phyloP scores from a whole-genome alignment of 2,113 vertebrate genomes.

The Tricholaema leucomelas region DNA sequence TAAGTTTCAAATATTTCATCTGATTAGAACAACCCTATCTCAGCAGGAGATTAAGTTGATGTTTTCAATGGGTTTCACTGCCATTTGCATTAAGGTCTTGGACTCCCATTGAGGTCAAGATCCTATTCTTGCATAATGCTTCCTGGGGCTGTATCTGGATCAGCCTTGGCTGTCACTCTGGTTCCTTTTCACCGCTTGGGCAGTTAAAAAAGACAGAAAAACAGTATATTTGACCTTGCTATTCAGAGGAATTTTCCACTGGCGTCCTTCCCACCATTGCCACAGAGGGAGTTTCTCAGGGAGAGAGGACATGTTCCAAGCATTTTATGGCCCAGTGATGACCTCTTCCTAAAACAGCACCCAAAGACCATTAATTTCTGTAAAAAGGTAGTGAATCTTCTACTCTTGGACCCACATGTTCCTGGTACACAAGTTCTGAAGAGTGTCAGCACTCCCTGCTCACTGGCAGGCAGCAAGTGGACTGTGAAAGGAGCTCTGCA shows the following conservation, averaged over 20 bases:
- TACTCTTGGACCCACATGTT: not conserved
- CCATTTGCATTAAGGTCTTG: not conserved
- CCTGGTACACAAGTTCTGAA: rapidly evolving
- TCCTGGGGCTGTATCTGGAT: not conserved
- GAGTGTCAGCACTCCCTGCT: not conserved
- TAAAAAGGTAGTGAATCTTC: not conserved
- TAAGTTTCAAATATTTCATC: not conserved
- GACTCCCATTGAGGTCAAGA: not conserved
- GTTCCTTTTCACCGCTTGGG: not conserved
- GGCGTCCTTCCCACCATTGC: not conserved
- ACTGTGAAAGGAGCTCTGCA: not conserved
- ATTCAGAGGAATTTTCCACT: not conserved
- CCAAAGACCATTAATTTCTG: not conserved
- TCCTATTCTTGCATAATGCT: not conserved
- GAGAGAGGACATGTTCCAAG: not conserved
- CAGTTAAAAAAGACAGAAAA: not conserved
- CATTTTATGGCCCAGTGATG: not conserved
- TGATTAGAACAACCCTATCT: not conserved
- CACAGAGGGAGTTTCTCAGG: not conserved
- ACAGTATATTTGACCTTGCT: not conserved
- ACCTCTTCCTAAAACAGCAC: not conserved
- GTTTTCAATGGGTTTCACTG: not conserved
- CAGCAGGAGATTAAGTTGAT: not conserved
- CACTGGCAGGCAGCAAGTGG: not conserved
- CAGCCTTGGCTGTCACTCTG: not conserved